A percentile compares a stretch with the other conserved stretches of the same genome.
Conservation (phyloP, 2,113 vertebrate species). For the Apteryx owenii region DNA sequence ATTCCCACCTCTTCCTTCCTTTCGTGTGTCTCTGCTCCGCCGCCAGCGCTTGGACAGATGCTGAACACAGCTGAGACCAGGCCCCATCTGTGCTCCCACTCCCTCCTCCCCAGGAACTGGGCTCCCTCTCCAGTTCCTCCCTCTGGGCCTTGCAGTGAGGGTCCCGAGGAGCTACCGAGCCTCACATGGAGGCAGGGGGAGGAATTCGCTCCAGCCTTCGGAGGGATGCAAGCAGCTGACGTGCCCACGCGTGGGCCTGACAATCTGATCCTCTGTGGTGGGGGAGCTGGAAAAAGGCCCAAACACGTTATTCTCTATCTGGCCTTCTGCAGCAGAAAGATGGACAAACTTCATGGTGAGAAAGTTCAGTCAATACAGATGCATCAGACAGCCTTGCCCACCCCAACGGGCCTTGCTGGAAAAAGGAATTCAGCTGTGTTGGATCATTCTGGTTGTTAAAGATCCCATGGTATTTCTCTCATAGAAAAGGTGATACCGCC, state of each 20-base stretch:
- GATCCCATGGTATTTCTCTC: neutral
- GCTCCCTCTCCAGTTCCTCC: neutral
- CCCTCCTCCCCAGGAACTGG: no score
- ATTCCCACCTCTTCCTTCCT: neutral
- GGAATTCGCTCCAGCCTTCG: neutral
- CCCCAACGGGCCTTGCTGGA: no score
- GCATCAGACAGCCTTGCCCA: neutral
- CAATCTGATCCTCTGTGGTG: neutral
- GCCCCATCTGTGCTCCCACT: neutral
- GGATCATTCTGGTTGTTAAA: neutral
- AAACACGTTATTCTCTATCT: neutral
- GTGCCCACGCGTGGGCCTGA: neutral
- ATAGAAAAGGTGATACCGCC: neutral
- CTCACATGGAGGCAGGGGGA: neutral
- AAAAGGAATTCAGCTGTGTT: neutral
- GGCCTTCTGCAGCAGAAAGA: neutral
- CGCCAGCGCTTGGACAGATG: neutral
- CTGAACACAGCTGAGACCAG: neutral
- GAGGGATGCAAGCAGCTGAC: no score
- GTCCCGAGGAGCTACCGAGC: neutral
- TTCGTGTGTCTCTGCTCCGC: neutral
- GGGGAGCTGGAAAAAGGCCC: neutral
- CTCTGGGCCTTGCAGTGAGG: neutral
- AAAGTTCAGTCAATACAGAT: neutral
- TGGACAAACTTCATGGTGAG: neutral